These are phyloP conservation scores for Catonia carolina DNA, from an alignment of 2,888 invertebrate species.

Conservation along the genomic window DNA sequence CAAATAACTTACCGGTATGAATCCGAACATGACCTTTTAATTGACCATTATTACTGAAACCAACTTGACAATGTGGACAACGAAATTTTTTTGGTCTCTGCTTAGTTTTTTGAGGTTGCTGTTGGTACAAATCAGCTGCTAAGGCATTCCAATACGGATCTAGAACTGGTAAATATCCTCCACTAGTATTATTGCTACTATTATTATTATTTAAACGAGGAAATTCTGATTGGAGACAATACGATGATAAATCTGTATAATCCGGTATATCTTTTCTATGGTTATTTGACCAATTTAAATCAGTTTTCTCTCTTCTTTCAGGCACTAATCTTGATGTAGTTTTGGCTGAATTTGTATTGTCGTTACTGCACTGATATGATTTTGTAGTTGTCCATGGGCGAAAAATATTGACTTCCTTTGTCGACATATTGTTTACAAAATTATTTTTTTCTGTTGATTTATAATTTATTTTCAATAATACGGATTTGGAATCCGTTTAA, in stretches of 20 bases:
- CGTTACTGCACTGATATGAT: too few relatives aligned
- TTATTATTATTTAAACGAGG: conserved; percentile 12
- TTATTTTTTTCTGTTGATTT: too few relatives aligned
- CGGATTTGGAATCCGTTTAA: too few relatives aligned
- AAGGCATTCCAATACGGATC: conserved; percentile 28
- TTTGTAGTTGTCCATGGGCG: conserved; percentile 28
- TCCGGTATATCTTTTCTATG: background rate
- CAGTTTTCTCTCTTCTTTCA: background rate
- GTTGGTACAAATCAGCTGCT: conserved; percentile 34
- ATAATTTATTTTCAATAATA: too few relatives aligned
- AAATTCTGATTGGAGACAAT: background rate
- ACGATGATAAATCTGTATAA: too few relatives aligned
- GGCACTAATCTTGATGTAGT: background rate
- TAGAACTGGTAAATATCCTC: background rate
- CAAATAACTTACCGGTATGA: conserved; percentile 71
- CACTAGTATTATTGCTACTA: too few relatives aligned
- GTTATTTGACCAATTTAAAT: background rate
- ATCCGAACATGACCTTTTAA: conserved; percentile 86
- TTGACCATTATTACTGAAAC: conserved; percentile 91
- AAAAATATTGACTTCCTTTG: conserved; percentile 27
- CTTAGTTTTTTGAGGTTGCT: conserved; percentile 55
- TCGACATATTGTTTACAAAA: conserved; percentile 8
- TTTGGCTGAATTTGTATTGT: conserved; percentile 13
- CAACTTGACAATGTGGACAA: conserved; percentile 82
- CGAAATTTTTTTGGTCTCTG: conserved; percentile 86